Evolutionary conservation across 2,888 invertebrate genomes (phyloP).

Genomic region (Oscheius sp.): DNA sequence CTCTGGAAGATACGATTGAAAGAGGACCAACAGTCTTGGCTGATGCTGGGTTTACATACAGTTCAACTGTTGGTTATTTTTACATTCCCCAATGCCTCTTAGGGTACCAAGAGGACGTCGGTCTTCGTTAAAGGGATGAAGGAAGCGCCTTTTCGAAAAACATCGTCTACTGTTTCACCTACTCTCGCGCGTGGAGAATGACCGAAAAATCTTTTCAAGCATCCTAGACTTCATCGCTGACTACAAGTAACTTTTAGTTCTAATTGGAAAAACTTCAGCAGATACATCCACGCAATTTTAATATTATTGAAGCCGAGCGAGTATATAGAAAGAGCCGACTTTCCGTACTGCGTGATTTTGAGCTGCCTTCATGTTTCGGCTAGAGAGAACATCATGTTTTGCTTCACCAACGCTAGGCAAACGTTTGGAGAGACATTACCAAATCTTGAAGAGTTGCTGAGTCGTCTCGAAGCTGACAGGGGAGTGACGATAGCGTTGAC

Average conservation of each 20-base stretch:
- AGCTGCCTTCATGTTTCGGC: slow-evolving; percentile 54
- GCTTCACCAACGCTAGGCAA: slow-evolving; percentile 57
- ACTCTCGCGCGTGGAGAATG: slow-evolving; percentile 34
- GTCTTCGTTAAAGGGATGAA: slow-evolving; percentile 35
- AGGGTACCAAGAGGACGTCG: no score
- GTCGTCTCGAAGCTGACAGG: slow-evolving; percentile 6
- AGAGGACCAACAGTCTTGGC: no score
- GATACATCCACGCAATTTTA: slow-evolving; percentile 46
- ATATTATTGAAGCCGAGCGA: slow-evolving; percentile 56
- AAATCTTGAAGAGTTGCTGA: slow-evolving; percentile 17
- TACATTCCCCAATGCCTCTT: no score
- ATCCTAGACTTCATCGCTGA: slow-evolving; percentile 17
- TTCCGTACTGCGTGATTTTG: slow-evolving; percentile 60
- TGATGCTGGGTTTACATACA: no score
- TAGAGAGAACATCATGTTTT: slow-evolving; percentile 58
- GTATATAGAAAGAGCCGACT: slow-evolving; percentile 1
- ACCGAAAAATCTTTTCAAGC: no score
- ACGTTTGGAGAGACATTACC: background rate
- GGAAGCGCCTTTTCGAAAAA: slow-evolving; percentile 54
- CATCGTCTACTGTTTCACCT: slow-evolving; percentile 62
- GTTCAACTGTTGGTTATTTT: no score
- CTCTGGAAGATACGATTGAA: no score
- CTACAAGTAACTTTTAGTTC: slow-evolving; percentile 12
- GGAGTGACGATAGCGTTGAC: slow-evolving; percentile 23
- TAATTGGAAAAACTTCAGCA: background rate